Percentiles rank a stretch among this genome's conserved stretches.
phyloP scores from a whole-genome alignment of 2,888 invertebrate genomes.

The Mongoloraphidia duomilia region DNA sequence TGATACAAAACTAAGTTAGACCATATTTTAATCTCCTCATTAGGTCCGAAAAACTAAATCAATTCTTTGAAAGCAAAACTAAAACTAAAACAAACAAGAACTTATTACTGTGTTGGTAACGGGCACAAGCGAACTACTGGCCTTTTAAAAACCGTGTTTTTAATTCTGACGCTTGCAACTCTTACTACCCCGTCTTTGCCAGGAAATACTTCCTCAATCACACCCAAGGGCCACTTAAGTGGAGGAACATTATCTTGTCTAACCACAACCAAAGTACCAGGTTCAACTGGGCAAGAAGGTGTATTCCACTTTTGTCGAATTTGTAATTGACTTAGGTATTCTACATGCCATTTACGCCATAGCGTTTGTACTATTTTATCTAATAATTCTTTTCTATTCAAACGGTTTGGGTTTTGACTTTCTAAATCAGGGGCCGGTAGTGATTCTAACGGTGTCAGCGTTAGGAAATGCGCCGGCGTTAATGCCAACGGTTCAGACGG shows the following conservation, averaged over 20 bases:
- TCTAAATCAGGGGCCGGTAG: background rate
- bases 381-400: background rate
- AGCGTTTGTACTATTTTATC: constrained; percentile 2
- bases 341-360: background rate
- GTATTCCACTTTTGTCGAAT: constrained; percentile 3
- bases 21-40: too few relatives aligned
- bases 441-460: constrained; percentile 1
- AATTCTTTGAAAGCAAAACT: too few relatives aligned
- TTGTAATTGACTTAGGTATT: constrained; percentile 1
- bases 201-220: background rate
- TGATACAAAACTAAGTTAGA: too few relatives aligned
- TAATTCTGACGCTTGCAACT: constrained; percentile 5
- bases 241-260: too few relatives aligned
- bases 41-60: too few relatives aligned
- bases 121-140: constrained; percentile 8
- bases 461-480: constrained; percentile 8
- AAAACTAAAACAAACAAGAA: too few relatives aligned
- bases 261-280: background rate
- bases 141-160: constrained; percentile 5
- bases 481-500: constrained; percentile 5
- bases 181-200: constrained; percentile 8
- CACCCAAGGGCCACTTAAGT: background rate
- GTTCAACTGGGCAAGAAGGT: background rate
- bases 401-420: background rate
- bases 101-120: constrained; percentile 6